Conservation (phyloP, 2,113 vertebrate species). For the Brienomyrus longianalis region DNA sequence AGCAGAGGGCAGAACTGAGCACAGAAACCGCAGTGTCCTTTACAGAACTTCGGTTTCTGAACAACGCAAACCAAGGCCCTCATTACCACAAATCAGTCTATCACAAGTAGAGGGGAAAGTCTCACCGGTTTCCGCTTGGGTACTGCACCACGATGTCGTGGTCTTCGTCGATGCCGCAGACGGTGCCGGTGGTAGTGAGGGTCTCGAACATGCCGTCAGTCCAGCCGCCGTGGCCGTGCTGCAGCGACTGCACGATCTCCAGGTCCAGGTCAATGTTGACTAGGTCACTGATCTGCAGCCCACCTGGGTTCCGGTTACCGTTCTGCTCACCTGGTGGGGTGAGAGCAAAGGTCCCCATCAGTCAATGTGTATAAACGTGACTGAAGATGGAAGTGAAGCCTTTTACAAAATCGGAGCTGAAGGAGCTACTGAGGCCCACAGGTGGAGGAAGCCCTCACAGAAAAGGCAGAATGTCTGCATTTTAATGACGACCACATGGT, state of each 20-base stretch:
- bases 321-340: constrained; percentile 83
- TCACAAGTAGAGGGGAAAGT: background rate
- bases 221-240: constrained; percentile 98
- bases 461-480: background rate
- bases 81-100: background rate
- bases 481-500: background rate
- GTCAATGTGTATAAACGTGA: background rate
- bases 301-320: constrained; percentile 93
- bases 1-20: background rate
- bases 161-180: constrained; percentile 97
- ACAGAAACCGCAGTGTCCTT: background rate
- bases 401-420: background rate
- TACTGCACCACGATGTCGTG: constrained; percentile 98
- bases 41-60: background rate
- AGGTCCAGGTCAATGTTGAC: constrained; percentile 97
- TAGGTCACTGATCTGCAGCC: constrained; percentile 91
- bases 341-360: background rate
- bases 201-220: constrained; percentile 99
- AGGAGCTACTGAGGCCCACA: too few relatives aligned
- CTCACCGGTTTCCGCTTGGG: constrained; percentile 93
- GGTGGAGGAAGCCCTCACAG: background rate
- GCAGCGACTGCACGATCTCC: constrained; percentile 97
- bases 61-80: background rate
- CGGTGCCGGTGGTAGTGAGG: constrained; percentile 94
- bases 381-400: background rate